Percentiles rank a stretch among this genome's conserved stretches.
phyloP scores from a whole-genome alignment of 2,797 vertebrate species.

The Rhinoraja longicauda region DNA sequence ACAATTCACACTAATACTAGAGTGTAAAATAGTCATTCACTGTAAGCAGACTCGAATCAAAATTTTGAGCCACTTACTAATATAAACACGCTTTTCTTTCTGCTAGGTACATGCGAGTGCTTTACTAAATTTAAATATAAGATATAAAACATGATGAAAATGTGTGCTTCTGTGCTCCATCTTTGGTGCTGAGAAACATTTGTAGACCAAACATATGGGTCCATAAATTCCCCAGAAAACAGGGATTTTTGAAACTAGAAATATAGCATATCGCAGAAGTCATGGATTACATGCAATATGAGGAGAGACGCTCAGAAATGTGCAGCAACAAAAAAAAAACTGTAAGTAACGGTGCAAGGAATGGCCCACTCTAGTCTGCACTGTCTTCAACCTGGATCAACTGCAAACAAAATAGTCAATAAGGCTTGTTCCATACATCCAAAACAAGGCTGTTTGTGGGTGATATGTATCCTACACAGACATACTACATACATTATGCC shows the following conservation, averaged over 20 bases:
- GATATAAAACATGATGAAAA: background rate
- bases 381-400: background rate
- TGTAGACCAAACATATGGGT: background rate
- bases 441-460: background rate
- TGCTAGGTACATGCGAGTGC: background rate
- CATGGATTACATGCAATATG: background rate
- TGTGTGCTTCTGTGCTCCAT: background rate
- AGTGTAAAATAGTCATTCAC: background rate
- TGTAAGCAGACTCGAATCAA: background rate
- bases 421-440: background rate
- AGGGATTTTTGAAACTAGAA: background rate
- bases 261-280: background rate
- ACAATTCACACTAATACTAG: background rate
- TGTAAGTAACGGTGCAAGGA: background rate
- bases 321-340: background rate
- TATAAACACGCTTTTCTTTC: background rate
- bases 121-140: background rate
- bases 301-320: background rate
- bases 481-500: background rate
- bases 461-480: background rate
- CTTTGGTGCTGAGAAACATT: background rate
- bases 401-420: background rate
- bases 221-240: background rate
- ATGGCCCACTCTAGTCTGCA: background rate
- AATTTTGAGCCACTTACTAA: background rate